phyloP scores from a whole-genome alignment of 2,888 invertebrate species.

The Leucozona laternaria region DNA sequence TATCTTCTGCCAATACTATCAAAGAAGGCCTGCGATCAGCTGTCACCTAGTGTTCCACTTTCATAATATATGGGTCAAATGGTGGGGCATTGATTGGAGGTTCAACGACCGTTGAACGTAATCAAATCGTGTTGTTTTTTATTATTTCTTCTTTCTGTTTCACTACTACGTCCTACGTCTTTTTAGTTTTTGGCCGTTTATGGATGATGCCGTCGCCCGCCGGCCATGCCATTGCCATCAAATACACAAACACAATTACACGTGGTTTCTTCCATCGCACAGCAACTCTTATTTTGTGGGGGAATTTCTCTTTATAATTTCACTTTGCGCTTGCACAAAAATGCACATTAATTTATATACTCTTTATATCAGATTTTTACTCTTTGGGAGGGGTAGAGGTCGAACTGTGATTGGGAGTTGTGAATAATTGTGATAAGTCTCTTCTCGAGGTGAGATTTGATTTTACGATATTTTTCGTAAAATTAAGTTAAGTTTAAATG shows the following conservation, averaged over 20 bases:
- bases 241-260: slow-evolving; percentile 32
- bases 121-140: slow-evolving; percentile 72
- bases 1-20: slow-evolving; percentile 56
- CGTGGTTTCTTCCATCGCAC: slow-evolving; percentile 39
- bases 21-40: slow-evolving; percentile 78
- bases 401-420: not conserved
- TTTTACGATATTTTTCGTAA: not conserved
- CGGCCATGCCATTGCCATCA: slow-evolving; percentile 5
- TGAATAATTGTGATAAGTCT: not conserved
- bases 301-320: slow-evolving; percentile 44
- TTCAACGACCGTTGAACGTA: slow-evolving; percentile 79
- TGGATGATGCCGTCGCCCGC: slow-evolving; percentile 16
- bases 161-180: slow-evolving; percentile 53
- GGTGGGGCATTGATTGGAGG: slow-evolving; percentile 79
- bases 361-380: slow-evolving; percentile 5
- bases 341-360: not conserved
- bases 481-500: not conserved
- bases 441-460: not conserved
- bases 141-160: slow-evolving; percentile 54
- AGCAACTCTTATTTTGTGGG: slow-evolving; percentile 24
- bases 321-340: slow-evolving; percentile 24
- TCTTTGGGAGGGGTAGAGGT: not conserved
- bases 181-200: slow-evolving; percentile 23
- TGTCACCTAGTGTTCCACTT: slow-evolving; percentile 82
- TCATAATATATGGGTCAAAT: slow-evolving; percentile 81